phyloP scores from a whole-genome alignment of 2,113 vertebrate species.

The Pholis gunnellus region DNA sequence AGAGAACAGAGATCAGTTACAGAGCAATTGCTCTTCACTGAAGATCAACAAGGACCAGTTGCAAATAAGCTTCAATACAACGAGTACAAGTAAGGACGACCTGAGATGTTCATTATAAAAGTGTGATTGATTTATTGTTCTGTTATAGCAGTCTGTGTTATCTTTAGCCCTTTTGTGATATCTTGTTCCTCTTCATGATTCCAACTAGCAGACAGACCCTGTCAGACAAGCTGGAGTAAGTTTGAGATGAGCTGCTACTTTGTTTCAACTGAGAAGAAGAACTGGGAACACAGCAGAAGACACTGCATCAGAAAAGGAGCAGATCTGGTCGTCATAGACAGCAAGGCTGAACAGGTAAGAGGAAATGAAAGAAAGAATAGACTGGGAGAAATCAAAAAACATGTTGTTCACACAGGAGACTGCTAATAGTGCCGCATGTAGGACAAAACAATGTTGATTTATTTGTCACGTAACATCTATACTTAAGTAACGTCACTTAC shows the following conservation, averaged over 20 bases:
- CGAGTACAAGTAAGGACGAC: neutral
- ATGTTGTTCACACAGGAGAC: no score
- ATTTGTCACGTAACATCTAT: no score
- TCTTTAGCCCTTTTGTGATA: neutral
- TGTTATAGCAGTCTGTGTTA: neutral
- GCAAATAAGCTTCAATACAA: neutral
- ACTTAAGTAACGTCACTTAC: no score
- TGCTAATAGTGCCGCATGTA: no score
- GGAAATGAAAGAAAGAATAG: neutral
- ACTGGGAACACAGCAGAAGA: slow-evolving; percentile 58
- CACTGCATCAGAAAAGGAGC: slow-evolving; percentile 29
- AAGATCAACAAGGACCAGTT: slow-evolving; percentile 28
- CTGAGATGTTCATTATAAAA: neutral
- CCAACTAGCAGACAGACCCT: neutral
- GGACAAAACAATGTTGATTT: no score
- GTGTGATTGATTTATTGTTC: neutral
- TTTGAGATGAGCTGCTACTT: slow-evolving; percentile 60
- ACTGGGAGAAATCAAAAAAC: neutral
- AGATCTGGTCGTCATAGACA: slow-evolving; percentile 53
- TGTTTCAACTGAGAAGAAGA: neutral
- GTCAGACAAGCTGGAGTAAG: slow-evolving; percentile 40
- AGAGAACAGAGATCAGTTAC: neutral
- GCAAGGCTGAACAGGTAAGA: slow-evolving; percentile 52
- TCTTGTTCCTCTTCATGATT: neutral
- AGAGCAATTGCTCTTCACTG: slow-evolving; percentile 22